Evolutionary conservation across 2,888 invertebrate species (phyloP).

Genomic region (Campopleginae sp.): DNA sequence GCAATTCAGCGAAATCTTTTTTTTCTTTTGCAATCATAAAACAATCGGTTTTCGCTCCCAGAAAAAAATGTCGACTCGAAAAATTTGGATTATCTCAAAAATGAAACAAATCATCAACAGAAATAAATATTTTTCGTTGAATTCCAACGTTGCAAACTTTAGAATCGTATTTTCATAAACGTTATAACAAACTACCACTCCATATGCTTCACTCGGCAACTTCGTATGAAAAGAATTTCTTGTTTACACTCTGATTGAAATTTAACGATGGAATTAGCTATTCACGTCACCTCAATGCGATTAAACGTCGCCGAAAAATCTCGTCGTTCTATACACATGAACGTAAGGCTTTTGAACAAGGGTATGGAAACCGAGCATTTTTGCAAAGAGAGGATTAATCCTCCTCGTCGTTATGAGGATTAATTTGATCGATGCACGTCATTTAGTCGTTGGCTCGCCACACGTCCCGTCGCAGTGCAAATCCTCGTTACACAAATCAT

Average conservation of each 20-base stretch:
- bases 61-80: no score
- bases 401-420: slow-evolving; percentile 67
- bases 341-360: slow-evolving; percentile 73
- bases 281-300: slow-evolving; percentile 41
- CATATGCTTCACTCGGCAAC: no score
- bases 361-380: slow-evolving; percentile 66
- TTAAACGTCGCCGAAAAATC: slow-evolving; percentile 66
- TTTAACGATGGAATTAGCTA: slow-evolving; percentile 26
- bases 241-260: background rate
- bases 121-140: no score
- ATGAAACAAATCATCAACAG: no score
- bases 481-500: no score
- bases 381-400: background rate
- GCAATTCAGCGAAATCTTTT: no score
- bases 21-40: no score
- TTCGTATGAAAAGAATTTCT: background rate
- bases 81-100: no score
- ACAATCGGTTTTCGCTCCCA: no score
- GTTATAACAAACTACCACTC: no score
- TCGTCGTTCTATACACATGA: slow-evolving; percentile 71
- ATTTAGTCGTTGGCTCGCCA: slow-evolving; percentile 13
- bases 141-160: no score
- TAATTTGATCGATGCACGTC: slow-evolving; percentile 78
- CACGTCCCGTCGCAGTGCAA: background rate
- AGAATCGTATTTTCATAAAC: no score